Percentiles rank a stretch among this genome's conserved stretches.
Evolutionary conservation across 2,888 invertebrate species (phyloP).

Genomic region (Morinoia aosen): DNA sequence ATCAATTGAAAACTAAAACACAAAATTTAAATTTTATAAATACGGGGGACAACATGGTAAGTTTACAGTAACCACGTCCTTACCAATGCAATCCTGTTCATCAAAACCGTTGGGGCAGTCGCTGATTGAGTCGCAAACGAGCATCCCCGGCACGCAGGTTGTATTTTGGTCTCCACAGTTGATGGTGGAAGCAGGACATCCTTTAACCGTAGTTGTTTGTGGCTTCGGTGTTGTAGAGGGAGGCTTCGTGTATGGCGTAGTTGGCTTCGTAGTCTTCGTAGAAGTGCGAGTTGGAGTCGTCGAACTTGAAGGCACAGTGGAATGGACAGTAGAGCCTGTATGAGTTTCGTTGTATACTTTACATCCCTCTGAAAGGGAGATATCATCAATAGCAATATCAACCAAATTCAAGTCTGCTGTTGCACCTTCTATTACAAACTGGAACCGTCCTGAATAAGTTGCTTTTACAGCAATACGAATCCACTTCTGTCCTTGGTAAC

Average conservation of each 20-base stretch:
- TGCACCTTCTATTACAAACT: constrained; percentile 61
- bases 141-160: constrained; percentile 60
- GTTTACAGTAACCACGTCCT: background rate
- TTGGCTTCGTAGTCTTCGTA: background rate
- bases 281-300: background rate
- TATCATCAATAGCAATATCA: constrained; percentile 65
- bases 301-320: background rate
- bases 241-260: background rate
- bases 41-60: too few relatives aligned
- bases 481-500: constrained; percentile 64
- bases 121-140: constrained; percentile 59
- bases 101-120: constrained; percentile 62
- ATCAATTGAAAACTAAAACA: too few relatives aligned
- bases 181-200: constrained; percentile 54
- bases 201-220: constrained; percentile 53
- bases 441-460: constrained; percentile 49
- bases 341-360: background rate
- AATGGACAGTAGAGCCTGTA: background rate
- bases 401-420: constrained; percentile 46
- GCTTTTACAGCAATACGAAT: constrained; percentile 54
- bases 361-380: constrained; percentile 58
- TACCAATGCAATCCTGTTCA: constrained; percentile 60
- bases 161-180: constrained; percentile 50
- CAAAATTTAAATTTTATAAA: too few relatives aligned
- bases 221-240: constrained; percentile 55